These are phyloP conservation scores for Mellivora capensis DNA, from an alignment of 2,113 vertebrate genomes.

Conservation along the genomic window DNA sequence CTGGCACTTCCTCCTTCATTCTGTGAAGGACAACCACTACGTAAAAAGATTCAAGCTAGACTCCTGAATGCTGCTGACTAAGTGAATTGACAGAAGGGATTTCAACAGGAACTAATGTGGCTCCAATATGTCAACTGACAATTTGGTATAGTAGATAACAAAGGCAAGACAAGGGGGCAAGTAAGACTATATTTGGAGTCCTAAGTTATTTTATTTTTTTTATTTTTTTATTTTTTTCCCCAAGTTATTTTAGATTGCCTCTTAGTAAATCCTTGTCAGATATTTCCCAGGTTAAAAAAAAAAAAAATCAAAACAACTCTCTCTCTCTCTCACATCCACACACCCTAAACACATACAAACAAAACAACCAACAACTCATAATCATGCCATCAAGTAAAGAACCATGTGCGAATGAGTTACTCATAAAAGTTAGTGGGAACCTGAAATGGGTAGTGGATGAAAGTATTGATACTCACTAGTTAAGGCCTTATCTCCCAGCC, in stretches of 20 bases:
- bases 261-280: background rate
- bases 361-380: background rate
- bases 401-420: accelerated
- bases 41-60: background rate
- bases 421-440: background rate
- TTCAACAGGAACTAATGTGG: background rate
- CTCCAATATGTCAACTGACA: background rate
- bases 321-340: background rate
- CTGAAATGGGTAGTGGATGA: background rate
- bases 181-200: background rate
- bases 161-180: background rate
- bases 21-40: background rate
- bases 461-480: background rate
- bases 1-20: background rate
- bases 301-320: background rate
- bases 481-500: background rate
- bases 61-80: background rate
- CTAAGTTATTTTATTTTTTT: too few relatives aligned
- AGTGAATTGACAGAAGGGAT: background rate
- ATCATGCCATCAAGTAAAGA: background rate
- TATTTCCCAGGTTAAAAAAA: background rate
- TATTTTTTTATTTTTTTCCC: too few relatives aligned
- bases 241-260: background rate
- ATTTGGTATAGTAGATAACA: background rate
- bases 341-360: background rate